A percentile compares a stretch with the other conserved stretches of the same genome.
Evolutionary conservation across 2,888 invertebrate genomes (phyloP).

Genomic region (Psylliodes chrysocephalus): DNA sequence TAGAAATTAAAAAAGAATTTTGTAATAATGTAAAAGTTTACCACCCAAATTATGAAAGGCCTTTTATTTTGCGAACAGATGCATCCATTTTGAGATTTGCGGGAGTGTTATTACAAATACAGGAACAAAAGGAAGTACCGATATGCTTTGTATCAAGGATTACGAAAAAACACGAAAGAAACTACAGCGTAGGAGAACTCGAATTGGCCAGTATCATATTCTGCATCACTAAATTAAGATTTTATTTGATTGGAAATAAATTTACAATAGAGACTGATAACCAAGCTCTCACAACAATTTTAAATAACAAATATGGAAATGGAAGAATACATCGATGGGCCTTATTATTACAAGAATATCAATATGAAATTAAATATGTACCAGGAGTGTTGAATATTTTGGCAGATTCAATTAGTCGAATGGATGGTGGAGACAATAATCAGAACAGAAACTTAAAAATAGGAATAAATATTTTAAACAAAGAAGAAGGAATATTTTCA

Average conservation of each 20-base stretch:
- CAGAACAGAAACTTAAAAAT: background rate
- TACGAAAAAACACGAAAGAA: background rate
- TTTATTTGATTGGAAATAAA: slow-evolving; percentile 21
- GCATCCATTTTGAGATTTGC: slow-evolving; percentile 2
- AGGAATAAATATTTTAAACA: background rate
- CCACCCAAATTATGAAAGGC: slow-evolving; percentile 9
- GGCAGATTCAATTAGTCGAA: slow-evolving; percentile 13
- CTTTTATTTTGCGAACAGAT: slow-evolving; percentile 24
- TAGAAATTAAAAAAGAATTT: slow-evolving; percentile 14
- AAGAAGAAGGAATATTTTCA: background rate
- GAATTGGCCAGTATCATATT: slow-evolving; percentile 23
- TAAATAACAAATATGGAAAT: slow-evolving; percentile 17
- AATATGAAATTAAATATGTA: slow-evolving; percentile 16
- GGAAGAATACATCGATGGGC: slow-evolving; percentile 20
- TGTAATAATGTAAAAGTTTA: background rate
- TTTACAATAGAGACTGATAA: slow-evolving; percentile 21
- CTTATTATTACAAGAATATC: slow-evolving; percentile 19
- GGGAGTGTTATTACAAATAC: slow-evolving; percentile 15
- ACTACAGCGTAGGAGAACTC: background rate
- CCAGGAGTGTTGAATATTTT: slow-evolving; percentile 17
- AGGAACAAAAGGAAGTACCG: slow-evolving; percentile 3
- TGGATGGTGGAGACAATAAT: background rate
- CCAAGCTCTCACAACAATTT: background rate
- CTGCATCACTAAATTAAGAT: slow-evolving; percentile 14
- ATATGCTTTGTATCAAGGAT: slow-evolving; percentile 4